Base-by-base conservation (phyloP, 2,797 vertebrate species). In the Garrulus glandarius region DNA sequence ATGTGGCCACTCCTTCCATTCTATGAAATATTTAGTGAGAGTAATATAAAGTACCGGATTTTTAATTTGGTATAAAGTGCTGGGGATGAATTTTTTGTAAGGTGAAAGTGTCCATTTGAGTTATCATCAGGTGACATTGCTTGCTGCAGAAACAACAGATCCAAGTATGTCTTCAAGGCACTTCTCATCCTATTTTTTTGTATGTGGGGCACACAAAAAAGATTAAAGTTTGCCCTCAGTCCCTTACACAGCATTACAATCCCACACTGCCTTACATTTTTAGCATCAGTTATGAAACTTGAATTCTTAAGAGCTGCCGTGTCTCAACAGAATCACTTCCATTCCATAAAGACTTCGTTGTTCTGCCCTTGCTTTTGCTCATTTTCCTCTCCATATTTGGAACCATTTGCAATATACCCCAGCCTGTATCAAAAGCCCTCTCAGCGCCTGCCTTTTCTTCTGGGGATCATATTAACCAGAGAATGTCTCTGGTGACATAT, bases 11-110 rank as follows among this genome's bases (percentile, higher is more conserved):
- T 97, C 87, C 93, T 96, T 97, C 96, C 93, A 97, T 95, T 93
- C 95, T 96, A 97, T 98, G 96, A 98, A 98, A 98, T 97, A 98
- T 95, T 98, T 97, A 98, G 95, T 89, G 68, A 89, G 91, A 93
- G 24, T 91, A 82, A 84, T 97, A 97, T 86, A 81, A 93, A 88
- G 88, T 78, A 93, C 93, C 95, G 93, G 92, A 96, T 97, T 98
- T 98, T 98, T 98, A 57, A 97, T 97, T 98, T 98, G 97, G 79
- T 97, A 95, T 98, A 98, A 97, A 96, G 82, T 98, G 94, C 96
- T 96, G 64, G 89, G 87, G 95, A 97, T 98, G 65, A 97, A 97
- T 98, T 98, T 98, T 82, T 63, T 89, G 96, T 97, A 98, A 97
- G 96, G 92, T 97, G 92, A 91, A 98, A 97, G 95, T 98, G 97